Base-by-base conservation (phyloP, 2,888 invertebrate genomes). In the Athalia rosae region DNA sequence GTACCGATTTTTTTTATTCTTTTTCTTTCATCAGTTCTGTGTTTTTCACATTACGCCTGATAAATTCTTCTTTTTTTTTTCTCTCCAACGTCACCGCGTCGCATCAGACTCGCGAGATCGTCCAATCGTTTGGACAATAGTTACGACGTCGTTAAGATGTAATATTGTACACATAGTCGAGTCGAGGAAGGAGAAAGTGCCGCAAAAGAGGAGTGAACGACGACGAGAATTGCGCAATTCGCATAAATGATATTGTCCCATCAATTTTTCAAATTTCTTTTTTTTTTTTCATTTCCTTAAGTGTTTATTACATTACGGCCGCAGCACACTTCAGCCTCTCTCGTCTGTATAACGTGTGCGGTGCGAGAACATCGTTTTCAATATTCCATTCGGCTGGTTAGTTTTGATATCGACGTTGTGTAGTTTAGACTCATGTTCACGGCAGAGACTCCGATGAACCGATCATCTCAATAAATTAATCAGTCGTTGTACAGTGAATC, bases 171-270 rank as follows among this genome's bases (percentile, higher is more conserved):
- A 28, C 28, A 28, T 28, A 28, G 28, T 28, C 28, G 28, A 28
- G 28, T 78, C 80, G 76, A 78, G 81, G 80, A 79, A 84, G 84
- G 88, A 87, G 89, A 89, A 89, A 89, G 89, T 88, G 85, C 85
- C 82, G 78, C 1, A 3, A 4, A 13, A 63, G 61, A 82, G 81
- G 85, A 84, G 85, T 28, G 28, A 28, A 28, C 85, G 82, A 28
- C 85, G 82, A 83, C 81, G 81, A 82, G 82, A 81, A 83, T 89
- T 89, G 84, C 87, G 86, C 84, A 89, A 89, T 83, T 73, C 87
- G 28, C 28, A 87, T 89, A 88, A 89, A 88, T 88, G 89, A 89
- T 88, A 88, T 85, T 87, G 87, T 88, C 87, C 74, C 59, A 62
- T 61, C 59, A 74, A 74, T 61, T 28, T 28, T 28, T 28, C 28